Evolutionary conservation across 2,888 invertebrate genomes (phyloP).

Genomic region (Eutolmus rufibarbis): DNA sequence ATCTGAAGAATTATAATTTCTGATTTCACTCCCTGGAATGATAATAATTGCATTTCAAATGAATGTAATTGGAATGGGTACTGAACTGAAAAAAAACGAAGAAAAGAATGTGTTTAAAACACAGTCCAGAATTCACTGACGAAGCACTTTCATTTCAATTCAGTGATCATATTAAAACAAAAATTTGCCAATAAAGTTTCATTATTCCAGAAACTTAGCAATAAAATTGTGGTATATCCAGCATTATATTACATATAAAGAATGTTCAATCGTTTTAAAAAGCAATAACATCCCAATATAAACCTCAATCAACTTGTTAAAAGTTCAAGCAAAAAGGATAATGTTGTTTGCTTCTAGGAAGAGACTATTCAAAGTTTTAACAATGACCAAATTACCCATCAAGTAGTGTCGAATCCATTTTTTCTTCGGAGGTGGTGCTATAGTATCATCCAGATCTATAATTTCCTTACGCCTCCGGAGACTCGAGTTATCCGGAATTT

Average conservation of each 20-base stretch:
- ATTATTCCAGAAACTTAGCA: background rate
- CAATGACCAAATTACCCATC: slow-evolving; percentile 50
- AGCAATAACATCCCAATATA: background rate
- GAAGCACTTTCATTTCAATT: background rate
- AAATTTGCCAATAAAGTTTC: background rate
- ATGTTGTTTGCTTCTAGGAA: background rate
- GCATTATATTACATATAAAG: background rate
- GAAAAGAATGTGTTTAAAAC: background rate
- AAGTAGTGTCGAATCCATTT: slow-evolving; percentile 66
- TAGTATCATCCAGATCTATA: background rate
- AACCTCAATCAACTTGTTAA: background rate
- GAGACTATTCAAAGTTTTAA: background rate
- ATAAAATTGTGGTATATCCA: background rate
- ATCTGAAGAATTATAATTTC: no score
- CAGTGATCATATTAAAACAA: background rate
- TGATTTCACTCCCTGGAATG: background rate
- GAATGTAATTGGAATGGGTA: no score
- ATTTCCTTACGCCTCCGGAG: background rate
- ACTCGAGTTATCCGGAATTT: background rate
- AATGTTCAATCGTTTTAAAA: background rate
- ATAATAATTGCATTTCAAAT: background rate
- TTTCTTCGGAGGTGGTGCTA: slow-evolving; percentile 72
- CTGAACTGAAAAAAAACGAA: background rate
- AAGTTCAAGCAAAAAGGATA: background rate
- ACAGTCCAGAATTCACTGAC: background rate